Conservation (phyloP, 2,113 vertebrate genomes). For the Ceuthmochares aereus region DNA sequence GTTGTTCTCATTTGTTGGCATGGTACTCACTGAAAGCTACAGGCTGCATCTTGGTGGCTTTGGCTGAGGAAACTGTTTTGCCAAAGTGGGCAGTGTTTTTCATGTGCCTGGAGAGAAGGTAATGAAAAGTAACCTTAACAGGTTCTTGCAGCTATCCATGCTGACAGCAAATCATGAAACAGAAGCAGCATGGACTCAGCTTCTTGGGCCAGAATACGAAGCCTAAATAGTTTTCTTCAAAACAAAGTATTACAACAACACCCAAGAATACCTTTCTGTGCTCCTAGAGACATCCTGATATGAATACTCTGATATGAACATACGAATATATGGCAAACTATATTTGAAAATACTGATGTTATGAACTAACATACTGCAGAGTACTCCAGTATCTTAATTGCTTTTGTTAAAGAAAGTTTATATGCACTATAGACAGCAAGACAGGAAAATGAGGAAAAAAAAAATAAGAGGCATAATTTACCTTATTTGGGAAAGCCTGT, state of each 20-base stretch:
- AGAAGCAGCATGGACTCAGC: not conserved
- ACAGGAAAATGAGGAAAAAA: not conserved
- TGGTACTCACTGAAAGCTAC: not conserved
- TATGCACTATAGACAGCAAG: not conserved
- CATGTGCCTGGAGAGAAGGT: not conserved
- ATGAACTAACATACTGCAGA: not conserved
- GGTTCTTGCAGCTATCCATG: not conserved
- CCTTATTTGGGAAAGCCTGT: not conserved
- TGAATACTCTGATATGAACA: not conserved
- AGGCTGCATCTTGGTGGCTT: not conserved
- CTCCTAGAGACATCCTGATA: not conserved
- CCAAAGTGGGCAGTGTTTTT: not conserved
- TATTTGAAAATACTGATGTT: constrained; percentile 12
- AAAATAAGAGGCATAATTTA: not conserved
- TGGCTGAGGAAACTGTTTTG: not conserved
- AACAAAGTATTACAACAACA: not conserved
- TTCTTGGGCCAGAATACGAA: not conserved
- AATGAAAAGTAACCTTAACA: not conserved
- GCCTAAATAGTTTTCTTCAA: not conserved
- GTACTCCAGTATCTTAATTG: not conserved
- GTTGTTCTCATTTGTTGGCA: not conserved
- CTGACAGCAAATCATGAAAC: not conserved
- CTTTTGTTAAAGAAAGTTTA: not conserved
- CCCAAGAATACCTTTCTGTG: not conserved
- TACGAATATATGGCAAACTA: not conserved